Base-by-base conservation (phyloP, 2,888 invertebrate species). In the Colostygia pectinataria region DNA sequence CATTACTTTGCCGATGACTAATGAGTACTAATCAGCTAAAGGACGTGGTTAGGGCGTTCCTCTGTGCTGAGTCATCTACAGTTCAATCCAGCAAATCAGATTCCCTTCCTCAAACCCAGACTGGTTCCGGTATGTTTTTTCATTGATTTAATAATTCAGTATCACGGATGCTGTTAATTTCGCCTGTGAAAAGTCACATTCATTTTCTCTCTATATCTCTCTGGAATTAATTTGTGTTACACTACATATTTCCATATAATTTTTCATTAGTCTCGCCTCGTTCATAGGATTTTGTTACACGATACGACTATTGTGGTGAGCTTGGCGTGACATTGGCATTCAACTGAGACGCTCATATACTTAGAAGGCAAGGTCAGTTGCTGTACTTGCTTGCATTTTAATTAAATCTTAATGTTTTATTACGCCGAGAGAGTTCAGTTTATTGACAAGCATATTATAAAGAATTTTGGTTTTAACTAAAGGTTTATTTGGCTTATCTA, bases 1-100 rank as follows among this genome's bases (percentile, higher is more conserved):
- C 77, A 83, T 83, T 80, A 76, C 51, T 65, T 67, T 69, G 69
- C 68, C 69, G 73, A 80, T 86, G 88, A 85, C 76, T 83, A 85
- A 88, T 74, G 71, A 73, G 71, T 71, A 69, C 66, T 86, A 83
- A 86, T 86, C 84, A 81, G 75, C 67, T 55, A 73, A 77, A 80
- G 79, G 83, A 78, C 80, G 66, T 59, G 66, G 68, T 47, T 63
- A 69, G 78, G 80, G 80, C 88, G 80, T 84, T 86, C 83, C 83
- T 78, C 73, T 58, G 58, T 10, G 49, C 57, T 88, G 87, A 87
- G 59, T 88, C 87, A 87, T 55, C 55, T 49, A 20, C 56, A 50
- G 36, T 55, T 57, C 64, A 65, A 68, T 74, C 65, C 66, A 66
- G 71, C 61, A 65, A 66, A 69, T 70, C 69, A 66, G 63, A 63